These are phyloP conservation scores for Leptodactylus fuscus DNA, from an alignment of 2,113 vertebrate species.

Conservation along the genomic window DNA sequence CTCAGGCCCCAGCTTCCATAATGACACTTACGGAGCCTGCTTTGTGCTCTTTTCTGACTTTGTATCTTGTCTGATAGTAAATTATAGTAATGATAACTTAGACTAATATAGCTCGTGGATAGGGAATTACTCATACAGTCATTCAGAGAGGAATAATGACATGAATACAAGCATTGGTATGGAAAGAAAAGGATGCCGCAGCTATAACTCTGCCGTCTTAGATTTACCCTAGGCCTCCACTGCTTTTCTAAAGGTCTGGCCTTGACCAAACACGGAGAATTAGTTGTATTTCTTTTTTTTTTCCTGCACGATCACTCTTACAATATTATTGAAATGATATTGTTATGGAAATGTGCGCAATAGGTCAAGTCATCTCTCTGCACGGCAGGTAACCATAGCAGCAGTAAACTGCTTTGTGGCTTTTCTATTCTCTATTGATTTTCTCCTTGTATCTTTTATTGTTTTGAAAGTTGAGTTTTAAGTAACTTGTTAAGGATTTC, in stretches of 20 bases:
- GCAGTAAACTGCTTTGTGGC: neutral
- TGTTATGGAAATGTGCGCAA: neutral
- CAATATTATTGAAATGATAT: neutral
- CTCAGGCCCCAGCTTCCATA: too few relatives aligned
- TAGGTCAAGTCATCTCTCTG: neutral
- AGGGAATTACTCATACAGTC: neutral
- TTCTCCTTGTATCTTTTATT: conserved; percentile 15
- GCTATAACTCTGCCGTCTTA: neutral
- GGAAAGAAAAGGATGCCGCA: neutral
- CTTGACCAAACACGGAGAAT: neutral
- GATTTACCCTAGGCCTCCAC: neutral
- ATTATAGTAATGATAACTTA: neutral
- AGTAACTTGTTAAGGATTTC: neutral
- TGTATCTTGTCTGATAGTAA: neutral
- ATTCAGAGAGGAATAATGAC: neutral
- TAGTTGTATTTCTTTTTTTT: neutral
- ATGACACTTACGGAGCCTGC: neutral
- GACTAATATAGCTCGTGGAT: neutral
- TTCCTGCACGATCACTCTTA: neutral
- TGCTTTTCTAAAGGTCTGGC: neutral
- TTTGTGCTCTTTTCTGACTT: neutral
- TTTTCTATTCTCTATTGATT: neutral
- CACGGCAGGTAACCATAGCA: neutral
- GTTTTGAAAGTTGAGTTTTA: conserved; percentile 3
- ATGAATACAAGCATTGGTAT: neutral